Conservation (phyloP, 2,888 invertebrate genomes). For the Tholera decimalis region DNA sequence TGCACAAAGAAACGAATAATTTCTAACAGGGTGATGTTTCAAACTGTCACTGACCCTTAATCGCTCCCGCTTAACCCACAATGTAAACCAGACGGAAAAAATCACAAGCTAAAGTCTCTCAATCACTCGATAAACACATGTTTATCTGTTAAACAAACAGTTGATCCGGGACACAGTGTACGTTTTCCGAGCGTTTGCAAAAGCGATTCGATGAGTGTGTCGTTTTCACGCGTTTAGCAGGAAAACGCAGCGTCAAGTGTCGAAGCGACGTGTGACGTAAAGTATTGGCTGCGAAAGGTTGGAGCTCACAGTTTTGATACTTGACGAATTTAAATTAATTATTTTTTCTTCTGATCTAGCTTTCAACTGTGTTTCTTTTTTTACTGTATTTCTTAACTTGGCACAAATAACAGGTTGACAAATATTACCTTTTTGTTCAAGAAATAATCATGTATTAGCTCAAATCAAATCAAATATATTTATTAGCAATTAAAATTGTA, state of each 20-base stretch:
- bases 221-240: constrained; percentile 37
- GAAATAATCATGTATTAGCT: too few species aligned
- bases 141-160: constrained; percentile 41
- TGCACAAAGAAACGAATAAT: not conserved
- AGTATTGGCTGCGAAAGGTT: constrained; percentile 50
- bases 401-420: not conserved
- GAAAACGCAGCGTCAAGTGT: constrained; percentile 56
- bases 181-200: constrained; percentile 39
- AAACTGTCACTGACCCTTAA: not conserved
- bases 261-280: constrained; percentile 59
- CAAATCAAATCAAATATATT: too few species aligned
- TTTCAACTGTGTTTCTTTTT: too few species aligned
- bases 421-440: too few species aligned
- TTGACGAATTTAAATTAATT: constrained; percentile 9
- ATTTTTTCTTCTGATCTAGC: too few species aligned
- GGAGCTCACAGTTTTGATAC: constrained; percentile 50
- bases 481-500: too few species aligned
- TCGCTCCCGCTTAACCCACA: not conserved
- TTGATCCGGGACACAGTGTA: constrained; percentile 35
- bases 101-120: constrained; percentile 9
- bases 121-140: constrained; percentile 41
- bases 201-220: constrained; percentile 29
- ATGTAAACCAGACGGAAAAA: constrained; percentile 18
- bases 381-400: too few species aligned
- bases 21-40: not conserved